These are phyloP conservation scores for Scophthalmus maximus DNA, from an alignment of 2,113 vertebrate species.

Conservation along the genomic window DNA sequence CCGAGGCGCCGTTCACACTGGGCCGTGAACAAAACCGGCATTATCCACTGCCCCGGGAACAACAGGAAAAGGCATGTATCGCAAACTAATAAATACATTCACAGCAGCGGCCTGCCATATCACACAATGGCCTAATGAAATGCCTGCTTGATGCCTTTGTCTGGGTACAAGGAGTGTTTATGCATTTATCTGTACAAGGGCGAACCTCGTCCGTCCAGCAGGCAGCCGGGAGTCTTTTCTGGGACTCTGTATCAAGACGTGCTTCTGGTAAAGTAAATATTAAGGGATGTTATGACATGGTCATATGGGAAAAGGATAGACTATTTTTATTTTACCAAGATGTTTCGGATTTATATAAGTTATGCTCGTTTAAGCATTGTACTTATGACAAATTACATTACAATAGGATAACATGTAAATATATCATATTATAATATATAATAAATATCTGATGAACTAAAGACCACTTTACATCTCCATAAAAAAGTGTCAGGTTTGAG, in stretches of 20 bases:
- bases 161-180: slow-evolving; percentile 82
- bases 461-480: too few relatives aligned
- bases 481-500: too few relatives aligned
- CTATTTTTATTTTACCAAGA: neutral
- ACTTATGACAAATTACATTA: too few relatives aligned
- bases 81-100: slow-evolving; percentile 85
- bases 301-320: neutral
- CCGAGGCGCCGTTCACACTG: slow-evolving; percentile 83
- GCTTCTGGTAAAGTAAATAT: neutral
- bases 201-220: slow-evolving; percentile 57
- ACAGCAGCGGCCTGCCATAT: slow-evolving; percentile 82
- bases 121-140: slow-evolving; percentile 84
- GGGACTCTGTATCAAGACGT: slow-evolving; percentile 15
- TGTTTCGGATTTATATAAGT: neutral
- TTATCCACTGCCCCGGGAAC: slow-evolving; percentile 82
- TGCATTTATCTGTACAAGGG: slow-evolving; percentile 77
- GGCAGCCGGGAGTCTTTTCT: slow-evolving; percentile 27
- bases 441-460: too few relatives aligned
- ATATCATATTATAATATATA: too few relatives aligned
- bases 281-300: neutral
- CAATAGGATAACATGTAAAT: too few relatives aligned
- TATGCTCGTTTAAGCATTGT: neutral
- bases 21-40: slow-evolving; percentile 84
- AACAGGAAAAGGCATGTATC: slow-evolving; percentile 83
- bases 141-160: slow-evolving; percentile 84